A percentile compares a stretch with the other conserved stretches of the same genome.
These are phyloP conservation scores for Ophion slaviceki DNA, from an alignment of 2,888 invertebrate genomes.

Conservation along the genomic window DNA sequence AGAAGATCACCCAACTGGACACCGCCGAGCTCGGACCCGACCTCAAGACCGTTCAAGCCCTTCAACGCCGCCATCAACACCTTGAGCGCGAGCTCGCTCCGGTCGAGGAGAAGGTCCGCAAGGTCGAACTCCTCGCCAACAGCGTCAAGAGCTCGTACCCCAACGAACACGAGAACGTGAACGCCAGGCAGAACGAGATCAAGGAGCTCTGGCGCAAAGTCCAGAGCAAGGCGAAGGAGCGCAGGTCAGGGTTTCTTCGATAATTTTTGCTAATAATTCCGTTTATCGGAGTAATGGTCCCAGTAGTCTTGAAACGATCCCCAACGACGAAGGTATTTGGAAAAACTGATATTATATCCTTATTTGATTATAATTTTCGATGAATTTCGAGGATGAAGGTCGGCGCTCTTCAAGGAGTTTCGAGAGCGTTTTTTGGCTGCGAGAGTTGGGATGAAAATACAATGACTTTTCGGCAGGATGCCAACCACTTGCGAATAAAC, in stretches of 20 bases:
- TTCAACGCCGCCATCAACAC: conserved; percentile 96
- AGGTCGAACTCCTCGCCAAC: conserved; percentile 94
- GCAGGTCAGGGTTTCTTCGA: conserved; percentile 80
- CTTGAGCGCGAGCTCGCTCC: conserved; percentile 97
- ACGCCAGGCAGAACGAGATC: conserved; percentile 92
- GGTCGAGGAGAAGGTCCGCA: conserved; percentile 94
- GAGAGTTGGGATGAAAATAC: no score
- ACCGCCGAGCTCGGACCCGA: conserved; percentile 92
- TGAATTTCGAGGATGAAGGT: no score
- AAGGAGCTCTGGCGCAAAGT: conserved; percentile 95
- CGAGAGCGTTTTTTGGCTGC: no score
- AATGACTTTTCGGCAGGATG: no score
- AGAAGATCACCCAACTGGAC: conserved; percentile 96
- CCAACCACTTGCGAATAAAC: no score
- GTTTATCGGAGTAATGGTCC: no score
- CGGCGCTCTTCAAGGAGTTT: no score
- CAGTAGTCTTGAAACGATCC: no score
- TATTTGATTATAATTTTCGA: no score
- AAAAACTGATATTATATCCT: no score
- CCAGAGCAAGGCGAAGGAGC: conserved; percentile 92
- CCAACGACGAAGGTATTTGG: no score
- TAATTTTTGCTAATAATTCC: no score
- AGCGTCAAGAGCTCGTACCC: conserved; percentile 97
- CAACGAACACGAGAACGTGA: conserved; percentile 93
- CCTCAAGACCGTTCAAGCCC: conserved; percentile 94